phyloP scores from a whole-genome alignment of 2,113 vertebrate species.

The Oncorhynchus kisutch region DNA sequence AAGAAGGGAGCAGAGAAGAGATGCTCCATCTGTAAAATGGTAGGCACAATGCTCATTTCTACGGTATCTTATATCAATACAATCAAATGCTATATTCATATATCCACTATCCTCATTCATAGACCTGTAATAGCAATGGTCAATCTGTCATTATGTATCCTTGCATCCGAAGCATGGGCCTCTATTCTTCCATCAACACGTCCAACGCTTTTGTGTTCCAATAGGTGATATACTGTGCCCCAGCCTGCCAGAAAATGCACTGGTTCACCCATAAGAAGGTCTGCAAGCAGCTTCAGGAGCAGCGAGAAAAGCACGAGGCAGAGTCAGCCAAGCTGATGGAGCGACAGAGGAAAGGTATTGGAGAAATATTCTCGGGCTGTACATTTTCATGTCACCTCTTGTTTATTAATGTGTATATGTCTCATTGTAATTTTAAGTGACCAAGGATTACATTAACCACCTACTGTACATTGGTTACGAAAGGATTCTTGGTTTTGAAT shows the following conservation, averaged over 20 bases:
- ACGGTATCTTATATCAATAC: not conserved
- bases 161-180: too few species aligned
- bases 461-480: too few species aligned
- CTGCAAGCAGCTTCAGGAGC: slow-evolving; percentile 86
- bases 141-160: not conserved
- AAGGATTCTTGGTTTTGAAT: too few species aligned
- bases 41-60: slow-evolving; percentile 51
- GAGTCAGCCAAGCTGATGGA: slow-evolving; percentile 79
- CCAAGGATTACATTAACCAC: not conserved
- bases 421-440: too few species aligned
- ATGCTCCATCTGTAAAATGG: slow-evolving; percentile 96
- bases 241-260: slow-evolving; percentile 91
- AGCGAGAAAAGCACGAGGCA: slow-evolving; percentile 83
- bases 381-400: not conserved
- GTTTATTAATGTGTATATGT: too few species aligned
- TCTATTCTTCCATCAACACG: not conserved
- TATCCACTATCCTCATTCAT: not conserved
- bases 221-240: slow-evolving; percentile 92
- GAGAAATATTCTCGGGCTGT: not conserved
- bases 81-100: too few species aligned
- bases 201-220: not conserved
- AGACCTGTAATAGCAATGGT: not conserved
- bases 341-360: slow-evolving; percentile 74
- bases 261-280: slow-evolving; percentile 98
- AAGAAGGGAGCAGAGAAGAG: slow-evolving; percentile 94